Conservation (phyloP, 2,113 vertebrate genomes). For the Casuarius casuarius region DNA sequence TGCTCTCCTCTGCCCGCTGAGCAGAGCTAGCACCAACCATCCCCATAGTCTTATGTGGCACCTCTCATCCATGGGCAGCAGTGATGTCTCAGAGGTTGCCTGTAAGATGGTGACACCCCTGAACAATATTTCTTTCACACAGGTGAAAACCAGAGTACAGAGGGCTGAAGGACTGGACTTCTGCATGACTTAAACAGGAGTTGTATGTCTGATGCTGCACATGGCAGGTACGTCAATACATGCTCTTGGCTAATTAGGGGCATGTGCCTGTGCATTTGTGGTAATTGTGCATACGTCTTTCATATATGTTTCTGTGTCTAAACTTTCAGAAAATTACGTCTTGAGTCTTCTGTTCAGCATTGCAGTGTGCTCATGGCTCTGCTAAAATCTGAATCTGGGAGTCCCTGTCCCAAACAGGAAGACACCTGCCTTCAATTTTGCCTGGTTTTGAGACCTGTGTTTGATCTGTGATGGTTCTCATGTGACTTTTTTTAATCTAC, state of each 20-base stretch:
- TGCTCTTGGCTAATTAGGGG: background rate
- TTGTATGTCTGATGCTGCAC: fast-evolving
- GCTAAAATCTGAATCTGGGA: background rate
- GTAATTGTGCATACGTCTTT: fast-evolving
- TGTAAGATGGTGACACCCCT: background rate
- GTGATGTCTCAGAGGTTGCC: background rate
- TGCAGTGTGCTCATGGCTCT: fast-evolving
- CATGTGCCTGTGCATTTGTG: background rate
- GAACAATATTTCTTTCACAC: background rate
- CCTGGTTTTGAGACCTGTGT: background rate
- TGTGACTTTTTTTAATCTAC: background rate
- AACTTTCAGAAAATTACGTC: background rate
- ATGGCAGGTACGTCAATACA: background rate
- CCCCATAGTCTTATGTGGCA: background rate
- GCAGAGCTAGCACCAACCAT: background rate
- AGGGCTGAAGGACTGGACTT: background rate
- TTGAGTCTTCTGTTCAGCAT: background rate
- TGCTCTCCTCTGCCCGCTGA: fast-evolving
- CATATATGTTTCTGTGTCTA: fast-evolving
- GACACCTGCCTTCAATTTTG: background rate
- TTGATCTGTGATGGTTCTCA: background rate
- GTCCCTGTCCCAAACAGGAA: background rate
- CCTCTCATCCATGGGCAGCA: too few species aligned
- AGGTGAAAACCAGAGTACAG: too few species aligned
- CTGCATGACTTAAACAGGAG: background rate